Evolutionary conservation across 2,888 invertebrate species (phyloP).

Genomic region (Sarcophaga caerulescens): DNA sequence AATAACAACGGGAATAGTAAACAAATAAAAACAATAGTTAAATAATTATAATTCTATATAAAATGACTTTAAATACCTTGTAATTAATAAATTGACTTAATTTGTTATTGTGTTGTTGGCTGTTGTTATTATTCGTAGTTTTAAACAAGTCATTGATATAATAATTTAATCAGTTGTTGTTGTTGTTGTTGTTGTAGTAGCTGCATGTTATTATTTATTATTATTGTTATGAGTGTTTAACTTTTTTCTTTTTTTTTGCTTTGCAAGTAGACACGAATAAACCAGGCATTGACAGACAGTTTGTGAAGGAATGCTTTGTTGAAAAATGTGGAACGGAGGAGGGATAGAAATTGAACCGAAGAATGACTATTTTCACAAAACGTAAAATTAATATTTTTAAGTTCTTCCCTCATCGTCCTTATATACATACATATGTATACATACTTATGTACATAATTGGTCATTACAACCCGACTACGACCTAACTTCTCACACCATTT

Average conservation of each 20-base stretch:
- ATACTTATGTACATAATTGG: no score
- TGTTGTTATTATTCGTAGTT: neutral
- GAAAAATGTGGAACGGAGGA: no score
- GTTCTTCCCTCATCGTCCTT: no score
- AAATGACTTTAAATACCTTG: conserved; percentile 63
- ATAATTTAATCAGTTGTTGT: conserved; percentile 2
- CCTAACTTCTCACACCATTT: no score
- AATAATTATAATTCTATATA: conserved; percentile 62
- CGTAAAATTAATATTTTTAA: no score
- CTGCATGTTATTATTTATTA: conserved; percentile 45
- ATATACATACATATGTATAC: no score
- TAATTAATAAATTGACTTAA: conserved; percentile 66
- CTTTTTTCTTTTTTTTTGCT: neutral
- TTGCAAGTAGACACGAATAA: neutral
- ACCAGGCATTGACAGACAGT: no score
- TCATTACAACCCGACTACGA: no score
- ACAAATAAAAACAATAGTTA: conserved; percentile 42
- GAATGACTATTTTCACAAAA: no score
- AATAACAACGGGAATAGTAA: no score
- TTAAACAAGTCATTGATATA: neutral
- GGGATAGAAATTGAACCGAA: no score
- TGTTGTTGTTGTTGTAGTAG: conserved; percentile 38
- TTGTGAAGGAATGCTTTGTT: no score
- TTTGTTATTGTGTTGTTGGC: conserved; percentile 32
- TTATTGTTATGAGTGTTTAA: conserved; percentile 4